Evolutionary conservation across 53 echinoderm and acorn worm species (phyloP), one percentile per base, ranked within the genome.

Genomic region (Luidia sarsii): DNA sequence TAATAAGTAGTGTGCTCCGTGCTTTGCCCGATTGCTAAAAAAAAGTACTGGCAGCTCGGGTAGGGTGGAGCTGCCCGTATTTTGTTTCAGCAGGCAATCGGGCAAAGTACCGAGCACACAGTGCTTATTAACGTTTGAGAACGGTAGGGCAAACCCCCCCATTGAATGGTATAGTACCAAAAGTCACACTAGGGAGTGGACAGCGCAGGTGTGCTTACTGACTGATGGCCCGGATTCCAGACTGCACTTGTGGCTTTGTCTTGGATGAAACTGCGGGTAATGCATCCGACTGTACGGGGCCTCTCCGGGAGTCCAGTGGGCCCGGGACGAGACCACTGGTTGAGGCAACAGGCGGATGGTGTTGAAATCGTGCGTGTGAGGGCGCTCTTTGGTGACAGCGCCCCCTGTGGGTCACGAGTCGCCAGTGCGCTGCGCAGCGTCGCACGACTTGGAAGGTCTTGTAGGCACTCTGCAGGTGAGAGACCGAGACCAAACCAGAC

Each of bases 351-450:
- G 57, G 13, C 14, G 4, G 8, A 3, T 19, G 31, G 33, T 27
- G n/a, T 21, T 34, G 51, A 33, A 33, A 10, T 14, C 18, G 74
- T 25, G 36, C 1, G 57, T 23, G 3, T 23, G 74, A 27, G 14
- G 43, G 8, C 28, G 22, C 19, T 23, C 13, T 37, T 5, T 27
- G 19, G 16, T 41, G 56, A 15, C 28, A 74, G 55, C 74, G 15
- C 56, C 39, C 4, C 18, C 57, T 74, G 1, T 74, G 56, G 15
- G 94, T 94, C 68, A 91, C 80, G 61, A 82, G 75, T 33, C 87
- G 48, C 92, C 95, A 92, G 23, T 82, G 83, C 25, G 65, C 70
- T 25, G 95, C 95, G 85, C 90, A 95, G 21, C 86, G 92, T 59
- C 80, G 79, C 20, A 92, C 95, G 6, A 90, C 85, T 21, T 87